phyloP scores from a whole-genome alignment of 2,797 vertebrate species.

The Coccyzus lansbergi region DNA sequence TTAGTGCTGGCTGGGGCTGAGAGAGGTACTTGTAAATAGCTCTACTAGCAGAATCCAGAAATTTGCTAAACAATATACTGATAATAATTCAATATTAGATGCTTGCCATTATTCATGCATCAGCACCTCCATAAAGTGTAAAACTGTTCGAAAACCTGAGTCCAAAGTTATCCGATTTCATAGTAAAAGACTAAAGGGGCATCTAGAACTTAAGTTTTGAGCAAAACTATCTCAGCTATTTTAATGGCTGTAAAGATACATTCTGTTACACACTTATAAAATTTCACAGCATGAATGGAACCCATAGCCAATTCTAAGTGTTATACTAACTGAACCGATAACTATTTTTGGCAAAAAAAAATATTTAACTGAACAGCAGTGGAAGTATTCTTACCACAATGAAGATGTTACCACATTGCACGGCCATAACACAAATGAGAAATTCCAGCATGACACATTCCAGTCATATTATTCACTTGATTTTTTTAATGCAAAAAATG shows the following conservation, averaged over 20 bases:
- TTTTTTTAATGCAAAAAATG: conserved; percentile 80
- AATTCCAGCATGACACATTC: conserved; percentile 75
- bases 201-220: conserved; percentile 61
- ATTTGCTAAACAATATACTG: conserved; percentile 39
- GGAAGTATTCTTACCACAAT: conserved; percentile 75
- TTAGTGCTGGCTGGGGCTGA: conserved; percentile 13
- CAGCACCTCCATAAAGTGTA: conserved; percentile 65
- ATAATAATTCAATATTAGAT: conserved; percentile 52
- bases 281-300: conserved; percentile 80
- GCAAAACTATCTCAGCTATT: conserved; percentile 62
- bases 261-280: conserved; percentile 77
- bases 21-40: conserved; percentile 25
- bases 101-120: conserved; percentile 69
- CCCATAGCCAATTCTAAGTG: conserved; percentile 68
- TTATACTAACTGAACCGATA: conserved; percentile 69
- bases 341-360: conserved; percentile 60
- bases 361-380: conserved; percentile 51
- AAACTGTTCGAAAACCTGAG: conserved; percentile 73
- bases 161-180: conserved; percentile 49
- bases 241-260: conserved; percentile 78
- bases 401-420: conserved; percentile 71
- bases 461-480: conserved; percentile 76
- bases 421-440: conserved; percentile 74
- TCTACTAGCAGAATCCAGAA: conserved; percentile 54
- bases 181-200: conserved; percentile 56